Evolutionary conservation across 2,113 vertebrate genomes (phyloP).

Genomic region (Tragelaphus buxtoni): DNA sequence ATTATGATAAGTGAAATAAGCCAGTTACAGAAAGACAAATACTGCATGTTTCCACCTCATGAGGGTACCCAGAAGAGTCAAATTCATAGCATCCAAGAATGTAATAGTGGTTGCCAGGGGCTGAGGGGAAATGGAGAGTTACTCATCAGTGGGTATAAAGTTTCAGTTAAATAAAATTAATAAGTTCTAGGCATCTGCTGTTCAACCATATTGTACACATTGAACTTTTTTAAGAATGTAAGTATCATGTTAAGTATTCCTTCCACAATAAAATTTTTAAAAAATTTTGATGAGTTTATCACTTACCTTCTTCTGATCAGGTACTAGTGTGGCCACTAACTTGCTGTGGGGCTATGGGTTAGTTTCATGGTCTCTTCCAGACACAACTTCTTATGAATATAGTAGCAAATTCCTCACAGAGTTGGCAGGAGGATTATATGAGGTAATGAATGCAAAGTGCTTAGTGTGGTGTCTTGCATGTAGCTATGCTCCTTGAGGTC

Average conservation of each 20-base stretch:
- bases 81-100: background rate
- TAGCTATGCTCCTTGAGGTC: background rate
- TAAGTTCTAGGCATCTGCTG: background rate
- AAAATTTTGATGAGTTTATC: background rate
- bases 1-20: background rate
- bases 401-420: background rate
- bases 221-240: background rate
- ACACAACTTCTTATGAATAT: background rate
- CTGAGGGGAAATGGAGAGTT: background rate
- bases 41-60: background rate
- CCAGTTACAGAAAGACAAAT: background rate
- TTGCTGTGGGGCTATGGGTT: background rate
- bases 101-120: background rate
- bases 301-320: background rate
- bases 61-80: background rate
- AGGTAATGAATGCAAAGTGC: background rate
- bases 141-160: background rate
- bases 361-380: background rate
- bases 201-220: background rate
- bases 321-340: background rate
- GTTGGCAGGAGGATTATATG: background rate
- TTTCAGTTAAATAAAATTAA: background rate
- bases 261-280: background rate
- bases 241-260: background rate
- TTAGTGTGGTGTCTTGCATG: background rate